Evolutionary conservation across 2,113 vertebrate genomes (phyloP).

Genomic region (Alosa alosa): DNA sequence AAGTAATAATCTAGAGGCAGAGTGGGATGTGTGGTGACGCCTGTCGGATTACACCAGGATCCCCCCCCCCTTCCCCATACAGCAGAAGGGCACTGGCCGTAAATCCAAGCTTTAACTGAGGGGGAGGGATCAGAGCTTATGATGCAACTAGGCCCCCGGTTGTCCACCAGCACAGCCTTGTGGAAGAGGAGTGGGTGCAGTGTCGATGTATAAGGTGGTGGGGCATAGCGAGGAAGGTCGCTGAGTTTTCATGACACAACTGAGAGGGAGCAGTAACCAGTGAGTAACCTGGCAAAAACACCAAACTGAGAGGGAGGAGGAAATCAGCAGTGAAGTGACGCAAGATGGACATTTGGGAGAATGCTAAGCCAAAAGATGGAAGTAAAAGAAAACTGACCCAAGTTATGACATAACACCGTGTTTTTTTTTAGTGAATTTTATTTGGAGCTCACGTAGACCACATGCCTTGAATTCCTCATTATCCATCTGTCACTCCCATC

Average conservation of each 20-base stretch:
- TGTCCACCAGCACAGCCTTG: slow-evolving; percentile 57
- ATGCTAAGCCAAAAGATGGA: background rate
- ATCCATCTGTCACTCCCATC: background rate
- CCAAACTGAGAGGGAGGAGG: background rate
- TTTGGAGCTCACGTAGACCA: slow-evolving; percentile 20
- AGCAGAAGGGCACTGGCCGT: slow-evolving; percentile 69
- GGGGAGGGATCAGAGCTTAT: slow-evolving; percentile 62
- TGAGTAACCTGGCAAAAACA: background rate
- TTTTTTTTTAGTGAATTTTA: slow-evolving; percentile 56
- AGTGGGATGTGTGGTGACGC: slow-evolving; percentile 56
- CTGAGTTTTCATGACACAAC: slow-evolving; percentile 36
- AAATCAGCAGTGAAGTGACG: background rate
- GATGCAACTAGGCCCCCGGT: slow-evolving; percentile 65
- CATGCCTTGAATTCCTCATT: background rate
- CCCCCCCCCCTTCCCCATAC: slow-evolving; percentile 49
- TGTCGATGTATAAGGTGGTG: slow-evolving; percentile 19
- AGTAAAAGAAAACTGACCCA: background rate
- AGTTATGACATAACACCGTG: background rate
- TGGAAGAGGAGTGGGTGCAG: slow-evolving; percentile 34
- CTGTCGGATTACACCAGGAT: slow-evolving; percentile 62
- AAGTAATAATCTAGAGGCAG: slow-evolving; percentile 63
- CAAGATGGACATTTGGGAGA: background rate
- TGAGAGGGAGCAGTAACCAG: background rate
- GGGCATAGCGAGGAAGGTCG: slow-evolving; percentile 47
- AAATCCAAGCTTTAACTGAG: slow-evolving; percentile 72